Evolutionary conservation across 2,888 invertebrate species (phyloP), one percentile per base, ranked within the genome.

Genomic region (Sabatieria punctata): DNA sequence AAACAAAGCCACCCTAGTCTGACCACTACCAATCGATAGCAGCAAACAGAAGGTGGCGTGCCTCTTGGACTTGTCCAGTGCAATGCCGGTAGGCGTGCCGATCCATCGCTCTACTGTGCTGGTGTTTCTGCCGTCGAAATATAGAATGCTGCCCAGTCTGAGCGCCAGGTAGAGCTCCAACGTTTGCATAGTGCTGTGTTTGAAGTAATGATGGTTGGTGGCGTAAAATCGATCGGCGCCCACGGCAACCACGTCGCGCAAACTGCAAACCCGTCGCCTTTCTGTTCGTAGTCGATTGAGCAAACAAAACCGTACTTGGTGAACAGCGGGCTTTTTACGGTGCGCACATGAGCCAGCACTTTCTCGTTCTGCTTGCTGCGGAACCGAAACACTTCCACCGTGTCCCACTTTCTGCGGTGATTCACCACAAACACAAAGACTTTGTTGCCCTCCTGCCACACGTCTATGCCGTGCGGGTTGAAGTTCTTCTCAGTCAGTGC

Each of bases 401-500:
- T 27, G 22, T 50, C 50, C 15, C 13, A 19, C 8, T 39, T 43
- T n/a, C 35, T 27, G 2, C 45, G 25, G 27, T 50, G 50, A 35
- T 50, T 50, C 18, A 50, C 35, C 3, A 50, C 38, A 26, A 26
- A 47, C 2, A 49, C 25, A 6, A 11, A 26, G 13, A 8, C 35
- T 18, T 11, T 42, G 35, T 4, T n/a, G 35, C 23, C 36, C 15
- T 25, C 47, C 11, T 18, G 19, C 36, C 25, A 46, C 22, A 27
- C n/a, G 24, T 19, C 8, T 2, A 50, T 21, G 21, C 50, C 50
- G n/a, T 50, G 50, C 2, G 50, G 50, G 45, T 45, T 45, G 41
- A 48, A 45, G 11, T 22, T 49, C 30, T 48, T 47, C 19, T 2
- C 33, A 33, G 11, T 42, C 27, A 49, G 36, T 2, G 30, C 47